These are phyloP conservation scores for Guaruba guarouba DNA, from an alignment of 2,113 vertebrate genomes.

Conservation along the genomic window DNA sequence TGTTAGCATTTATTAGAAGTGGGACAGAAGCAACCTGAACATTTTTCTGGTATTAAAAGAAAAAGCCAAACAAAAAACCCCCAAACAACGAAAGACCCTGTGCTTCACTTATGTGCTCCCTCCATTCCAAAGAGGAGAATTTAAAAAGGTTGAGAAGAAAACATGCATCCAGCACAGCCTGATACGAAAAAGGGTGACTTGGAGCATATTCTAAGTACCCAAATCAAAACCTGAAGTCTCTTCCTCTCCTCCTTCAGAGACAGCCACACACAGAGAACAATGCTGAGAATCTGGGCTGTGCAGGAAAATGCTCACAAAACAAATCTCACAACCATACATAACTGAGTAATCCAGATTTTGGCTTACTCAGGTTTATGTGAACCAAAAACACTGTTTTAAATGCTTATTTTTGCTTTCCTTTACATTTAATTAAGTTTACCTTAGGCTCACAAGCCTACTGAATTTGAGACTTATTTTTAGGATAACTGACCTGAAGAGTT, in stretches of 20 bases:
- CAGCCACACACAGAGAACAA: background rate
- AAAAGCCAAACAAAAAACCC: background rate
- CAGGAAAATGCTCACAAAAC: conserved; percentile 35
- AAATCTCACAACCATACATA: conserved; percentile 54
- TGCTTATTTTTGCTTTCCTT: conserved; percentile 58
- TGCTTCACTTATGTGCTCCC: background rate
- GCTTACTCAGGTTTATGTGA: conserved; percentile 61
- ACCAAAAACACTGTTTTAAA: conserved; percentile 58
- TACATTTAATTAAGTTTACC: conserved; percentile 66
- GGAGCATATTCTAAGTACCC: background rate
- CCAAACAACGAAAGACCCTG: background rate
- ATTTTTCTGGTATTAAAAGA: background rate
- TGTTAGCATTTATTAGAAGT: background rate
- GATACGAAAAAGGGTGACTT: background rate
- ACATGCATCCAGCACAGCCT: background rate
- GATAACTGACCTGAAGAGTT: background rate
- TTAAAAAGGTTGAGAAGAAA: background rate
- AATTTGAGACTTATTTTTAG: conserved; percentile 43
- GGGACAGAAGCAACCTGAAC: background rate
- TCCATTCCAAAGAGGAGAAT: background rate
- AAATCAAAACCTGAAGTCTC: background rate
- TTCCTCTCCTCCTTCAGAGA: background rate
- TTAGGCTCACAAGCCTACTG: conserved; percentile 38
- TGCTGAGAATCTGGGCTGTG: background rate
- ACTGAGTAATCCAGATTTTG: conserved; percentile 61